Conservation (phyloP, 53 echinoderm and acorn worm genomes). For the Henricia sp. region DNA sequence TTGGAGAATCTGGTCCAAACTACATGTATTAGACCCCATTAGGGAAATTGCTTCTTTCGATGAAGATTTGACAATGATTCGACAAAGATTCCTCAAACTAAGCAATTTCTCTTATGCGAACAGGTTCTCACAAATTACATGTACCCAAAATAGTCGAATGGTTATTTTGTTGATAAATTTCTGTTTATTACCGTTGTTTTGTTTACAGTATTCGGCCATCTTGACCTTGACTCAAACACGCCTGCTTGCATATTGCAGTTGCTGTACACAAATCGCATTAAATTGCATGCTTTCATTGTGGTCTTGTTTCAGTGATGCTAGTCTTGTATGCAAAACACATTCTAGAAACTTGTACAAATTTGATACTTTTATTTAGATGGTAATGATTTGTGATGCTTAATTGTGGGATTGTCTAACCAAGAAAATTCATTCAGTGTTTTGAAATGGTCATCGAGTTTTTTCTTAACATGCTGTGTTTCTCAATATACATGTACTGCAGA, state of each 20-base stretch:
- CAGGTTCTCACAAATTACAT: not conserved
- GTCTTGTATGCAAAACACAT: not conserved
- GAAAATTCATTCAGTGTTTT: not conserved
- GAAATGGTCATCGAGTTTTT: not conserved
- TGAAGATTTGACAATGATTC: not conserved
- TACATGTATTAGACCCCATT: not conserved
- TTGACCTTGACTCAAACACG: conserved; percentile 21
- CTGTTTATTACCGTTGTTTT: not conserved
- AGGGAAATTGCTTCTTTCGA: not conserved
- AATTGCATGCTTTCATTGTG: conserved; percentile 27
- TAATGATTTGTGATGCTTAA: not conserved
- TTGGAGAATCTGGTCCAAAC: not conserved
- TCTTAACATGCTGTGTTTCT: not conserved
- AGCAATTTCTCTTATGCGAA: not conserved
- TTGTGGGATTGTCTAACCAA: not conserved
- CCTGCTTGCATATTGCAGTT: conserved; percentile 9
- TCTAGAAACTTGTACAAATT: not conserved
- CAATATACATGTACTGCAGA: not conserved
- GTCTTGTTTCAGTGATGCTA: not conserved
- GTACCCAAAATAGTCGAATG: not conserved
- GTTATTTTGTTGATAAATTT: not conserved
- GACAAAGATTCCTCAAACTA: not conserved
- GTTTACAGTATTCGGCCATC: not conserved
- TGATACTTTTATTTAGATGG: too few relatives aligned
- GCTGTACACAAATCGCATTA: not conserved